phyloP scores from a whole-genome alignment of 1,140 invertebrate genomes.

The Delia radicum region DNA sequence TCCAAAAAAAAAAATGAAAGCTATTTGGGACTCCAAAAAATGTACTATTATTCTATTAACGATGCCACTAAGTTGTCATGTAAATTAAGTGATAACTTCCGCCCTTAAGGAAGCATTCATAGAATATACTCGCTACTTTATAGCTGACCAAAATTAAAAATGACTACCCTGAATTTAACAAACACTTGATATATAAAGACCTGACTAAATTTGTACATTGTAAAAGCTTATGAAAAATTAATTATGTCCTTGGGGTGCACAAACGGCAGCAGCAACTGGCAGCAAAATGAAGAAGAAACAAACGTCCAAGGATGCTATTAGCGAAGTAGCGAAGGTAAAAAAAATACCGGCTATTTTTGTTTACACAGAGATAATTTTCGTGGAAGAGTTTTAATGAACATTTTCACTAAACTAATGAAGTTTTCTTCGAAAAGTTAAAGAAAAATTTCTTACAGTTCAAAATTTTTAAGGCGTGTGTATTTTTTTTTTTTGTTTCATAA shows the following conservation, averaged over 20 bases:
- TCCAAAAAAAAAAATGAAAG: not conserved
- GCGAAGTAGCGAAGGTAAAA: too few relatives aligned
- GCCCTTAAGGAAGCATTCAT: not conserved
- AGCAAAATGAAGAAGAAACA: not conserved
- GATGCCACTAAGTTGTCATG: not conserved
- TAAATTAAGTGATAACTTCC: not conserved
- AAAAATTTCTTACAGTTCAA: too few relatives aligned
- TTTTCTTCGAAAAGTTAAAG: too few relatives aligned
- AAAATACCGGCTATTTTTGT: not conserved
- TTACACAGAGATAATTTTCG: not conserved
- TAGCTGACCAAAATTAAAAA: not conserved
- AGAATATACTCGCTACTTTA: not conserved
- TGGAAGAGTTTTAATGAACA: too few relatives aligned
- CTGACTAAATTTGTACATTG: not conserved
- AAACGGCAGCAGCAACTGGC: conserved; percentile 16
- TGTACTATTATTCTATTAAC: not conserved
- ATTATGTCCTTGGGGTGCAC: conserved; percentile 54
- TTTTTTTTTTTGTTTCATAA: too few relatives aligned
- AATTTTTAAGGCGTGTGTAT: too few relatives aligned
- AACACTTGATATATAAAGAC: too few relatives aligned
- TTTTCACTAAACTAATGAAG: too few relatives aligned
- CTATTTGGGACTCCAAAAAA: not conserved
- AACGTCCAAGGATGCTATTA: not conserved
- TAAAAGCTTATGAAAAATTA: conserved; percentile 52
- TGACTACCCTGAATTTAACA: not conserved